phyloP scores from a whole-genome alignment of 2,797 vertebrate genomes.

The Pseudochirops corinnae region DNA sequence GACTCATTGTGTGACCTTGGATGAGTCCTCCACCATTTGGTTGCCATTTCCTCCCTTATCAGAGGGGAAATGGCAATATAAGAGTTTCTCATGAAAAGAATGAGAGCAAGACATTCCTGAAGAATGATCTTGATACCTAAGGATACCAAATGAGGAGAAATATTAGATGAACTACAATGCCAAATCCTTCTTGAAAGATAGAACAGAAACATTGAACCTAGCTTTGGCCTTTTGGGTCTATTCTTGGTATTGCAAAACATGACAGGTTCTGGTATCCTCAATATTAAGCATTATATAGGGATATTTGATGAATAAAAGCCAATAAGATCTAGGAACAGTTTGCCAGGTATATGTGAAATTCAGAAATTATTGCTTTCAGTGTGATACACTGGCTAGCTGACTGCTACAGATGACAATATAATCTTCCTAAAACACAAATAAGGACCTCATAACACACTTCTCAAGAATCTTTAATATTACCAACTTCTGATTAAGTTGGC shows the following conservation, averaged over 20 bases:
- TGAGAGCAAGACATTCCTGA: background rate
- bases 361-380: too few species aligned
- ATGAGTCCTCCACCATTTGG: background rate
- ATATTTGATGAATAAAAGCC: too few species aligned
- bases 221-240: background rate
- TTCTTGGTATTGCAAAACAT: background rate
- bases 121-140: background rate
- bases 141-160: background rate
- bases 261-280: background rate
- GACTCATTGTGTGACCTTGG: background rate
- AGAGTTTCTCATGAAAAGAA: background rate
- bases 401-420: too few species aligned
- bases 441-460: too few species aligned
- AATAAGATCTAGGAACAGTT: too few species aligned
- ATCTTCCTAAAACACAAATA: too few species aligned
- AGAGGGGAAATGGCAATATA: background rate
- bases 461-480: too few species aligned
- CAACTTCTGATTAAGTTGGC: too few species aligned
- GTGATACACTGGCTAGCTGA: too few species aligned
- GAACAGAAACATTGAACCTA: accelerated
- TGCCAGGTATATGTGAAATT: too few species aligned
- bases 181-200: background rate
- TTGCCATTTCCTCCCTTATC: background rate
- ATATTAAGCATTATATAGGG: too few species aligned
- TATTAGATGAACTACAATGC: accelerated